Conservation (phyloP, 1,140 invertebrate species). For the Brachionus sp. region DNA sequence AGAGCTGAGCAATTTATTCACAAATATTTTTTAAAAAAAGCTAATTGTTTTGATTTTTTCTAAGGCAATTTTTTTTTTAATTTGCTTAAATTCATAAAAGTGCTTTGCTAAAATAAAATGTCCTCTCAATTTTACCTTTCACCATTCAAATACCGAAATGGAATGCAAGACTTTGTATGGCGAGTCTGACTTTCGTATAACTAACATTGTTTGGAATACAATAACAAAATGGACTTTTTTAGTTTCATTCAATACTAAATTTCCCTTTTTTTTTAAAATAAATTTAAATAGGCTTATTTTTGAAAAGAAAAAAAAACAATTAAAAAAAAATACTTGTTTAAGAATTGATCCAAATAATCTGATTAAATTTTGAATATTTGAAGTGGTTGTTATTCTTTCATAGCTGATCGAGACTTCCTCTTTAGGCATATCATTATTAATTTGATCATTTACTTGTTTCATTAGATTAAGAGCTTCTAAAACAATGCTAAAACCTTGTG, state of each 20-base stretch:
- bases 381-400: background rate
- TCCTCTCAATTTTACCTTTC: too few species aligned
- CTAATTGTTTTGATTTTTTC: too few species aligned
- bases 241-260: conserved; percentile 32
- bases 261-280: conserved; percentile 6
- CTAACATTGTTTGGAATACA: conserved; percentile 11
- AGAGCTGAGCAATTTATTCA: too few species aligned
- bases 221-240: conserved; percentile 37
- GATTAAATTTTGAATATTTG: conserved; percentile 36
- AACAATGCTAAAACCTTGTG: background rate
- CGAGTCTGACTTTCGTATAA: background rate
- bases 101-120: too few species aligned
- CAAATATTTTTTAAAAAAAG: too few species aligned
- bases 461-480: conserved; percentile 9
- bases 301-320: background rate
- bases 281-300: background rate
- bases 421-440: conserved; percentile 34
- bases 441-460: conserved; percentile 42
- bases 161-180: conserved; percentile 26
- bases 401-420: background rate
- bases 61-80: too few species aligned
- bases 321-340: conserved; percentile 16
- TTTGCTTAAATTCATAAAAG: too few species aligned
- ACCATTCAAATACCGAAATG: background rate
- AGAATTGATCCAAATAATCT: conserved; percentile 13